Evolutionary conservation across 2,113 vertebrate species (phyloP).

Genomic region (Ondatra zibethicus): DNA sequence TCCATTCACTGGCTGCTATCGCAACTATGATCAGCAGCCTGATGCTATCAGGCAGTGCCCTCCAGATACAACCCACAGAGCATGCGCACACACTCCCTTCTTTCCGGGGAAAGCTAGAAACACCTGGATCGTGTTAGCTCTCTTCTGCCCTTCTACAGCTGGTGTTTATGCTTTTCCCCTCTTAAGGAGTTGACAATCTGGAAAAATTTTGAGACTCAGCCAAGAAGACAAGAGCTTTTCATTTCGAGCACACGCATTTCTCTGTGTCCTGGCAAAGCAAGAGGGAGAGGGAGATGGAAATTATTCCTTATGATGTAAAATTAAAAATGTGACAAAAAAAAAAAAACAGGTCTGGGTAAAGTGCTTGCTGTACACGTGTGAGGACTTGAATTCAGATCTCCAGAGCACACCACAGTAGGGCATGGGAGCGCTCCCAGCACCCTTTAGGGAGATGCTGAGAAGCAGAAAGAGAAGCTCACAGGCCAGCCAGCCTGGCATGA

Average conservation of each 20-base stretch:
- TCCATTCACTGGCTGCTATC: not conserved
- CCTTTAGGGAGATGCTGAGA: not conserved
- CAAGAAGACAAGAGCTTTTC: constrained; percentile 77
- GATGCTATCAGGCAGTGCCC: not conserved
- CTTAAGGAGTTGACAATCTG: constrained; percentile 78
- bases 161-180: constrained; percentile 78
- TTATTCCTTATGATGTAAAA: constrained; percentile 74
- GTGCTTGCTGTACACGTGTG: not conserved
- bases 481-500: not conserved
- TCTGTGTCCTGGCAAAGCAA: constrained; percentile 65
- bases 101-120: constrained; percentile 71
- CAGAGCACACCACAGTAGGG: too few species aligned
- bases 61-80: not conserved
- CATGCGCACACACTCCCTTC: not conserved
- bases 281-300: constrained; percentile 65
- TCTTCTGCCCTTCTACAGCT: constrained; percentile 77
- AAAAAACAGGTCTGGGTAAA: not conserved
- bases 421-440: too few species aligned
- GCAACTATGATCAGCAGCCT: not conserved
- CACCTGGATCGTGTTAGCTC: constrained; percentile 77
- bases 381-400: not conserved
- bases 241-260: constrained; percentile 69
- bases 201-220: constrained; percentile 75
- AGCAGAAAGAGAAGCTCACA: not conserved
- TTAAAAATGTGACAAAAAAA: constrained; percentile 52